These are phyloP conservation scores for Metopia argyrocephala DNA, from an alignment of 2,888 invertebrate species.

Conservation along the genomic window DNA sequence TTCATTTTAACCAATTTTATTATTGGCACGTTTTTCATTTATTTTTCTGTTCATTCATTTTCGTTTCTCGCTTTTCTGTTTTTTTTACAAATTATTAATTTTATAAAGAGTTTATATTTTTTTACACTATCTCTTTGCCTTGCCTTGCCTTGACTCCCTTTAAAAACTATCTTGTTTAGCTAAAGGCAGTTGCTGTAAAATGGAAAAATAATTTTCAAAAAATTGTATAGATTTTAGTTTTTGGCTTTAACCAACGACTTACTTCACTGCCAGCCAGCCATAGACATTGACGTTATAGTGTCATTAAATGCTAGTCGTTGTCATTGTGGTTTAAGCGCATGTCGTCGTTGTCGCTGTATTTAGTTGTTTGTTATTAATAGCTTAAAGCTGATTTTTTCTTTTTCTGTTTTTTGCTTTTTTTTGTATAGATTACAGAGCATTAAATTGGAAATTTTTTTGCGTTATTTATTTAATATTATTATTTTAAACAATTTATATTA, in stretches of 20 bases:
- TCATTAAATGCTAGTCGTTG: not conserved
- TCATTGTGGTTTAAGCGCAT: conserved; percentile 35
- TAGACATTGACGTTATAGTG: not conserved
- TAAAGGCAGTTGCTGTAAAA: no score
- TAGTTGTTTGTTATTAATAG: conserved; percentile 21
- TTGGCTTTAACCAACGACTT: no score
- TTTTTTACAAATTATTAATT: conserved; percentile 37
- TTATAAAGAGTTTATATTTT: conserved; percentile 16
- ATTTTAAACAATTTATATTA: conserved; percentile 8
- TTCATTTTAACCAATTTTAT: conserved; percentile 43
- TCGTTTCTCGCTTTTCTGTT: not conserved
- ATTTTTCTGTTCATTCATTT: no score
- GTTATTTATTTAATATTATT: conserved; percentile 13
- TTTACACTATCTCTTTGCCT: no score
- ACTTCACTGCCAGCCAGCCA: not conserved
- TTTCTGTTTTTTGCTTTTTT: no score
- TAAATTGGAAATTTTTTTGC: no score
- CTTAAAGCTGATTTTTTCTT: no score
- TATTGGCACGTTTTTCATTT: conserved; percentile 53
- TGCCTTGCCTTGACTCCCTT: no score
- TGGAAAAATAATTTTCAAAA: conserved; percentile 17
- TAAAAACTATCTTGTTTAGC: no score
- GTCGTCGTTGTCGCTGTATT: conserved; percentile 7
- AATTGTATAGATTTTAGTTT: no score
- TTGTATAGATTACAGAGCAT: not conserved